phyloP scores from a whole-genome alignment of 2,888 invertebrate species.

The Colostygia pectinataria region DNA sequence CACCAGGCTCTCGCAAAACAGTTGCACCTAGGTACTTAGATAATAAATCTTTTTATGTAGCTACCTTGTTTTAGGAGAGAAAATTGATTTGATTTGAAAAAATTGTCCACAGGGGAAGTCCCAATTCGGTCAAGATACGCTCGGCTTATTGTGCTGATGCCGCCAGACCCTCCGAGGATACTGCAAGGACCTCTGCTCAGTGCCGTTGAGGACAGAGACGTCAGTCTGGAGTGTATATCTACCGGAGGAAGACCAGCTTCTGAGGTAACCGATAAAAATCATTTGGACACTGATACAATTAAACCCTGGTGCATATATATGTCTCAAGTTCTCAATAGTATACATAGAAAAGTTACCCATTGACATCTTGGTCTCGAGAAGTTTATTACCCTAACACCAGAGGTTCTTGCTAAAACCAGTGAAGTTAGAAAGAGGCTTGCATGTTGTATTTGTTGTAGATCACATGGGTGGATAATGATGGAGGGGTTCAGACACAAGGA shows the following conservation, averaged over 20 bases:
- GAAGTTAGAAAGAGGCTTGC: no score
- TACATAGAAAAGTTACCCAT: no score
- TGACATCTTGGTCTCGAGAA: no score
- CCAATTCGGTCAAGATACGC: constrained; percentile 94
- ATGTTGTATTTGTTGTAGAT: constrained; percentile 85
- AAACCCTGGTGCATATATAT: no score
- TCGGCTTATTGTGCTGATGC: constrained; percentile 91
- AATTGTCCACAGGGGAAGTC: constrained; percentile 82
- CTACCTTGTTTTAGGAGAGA: constrained; percentile 42
- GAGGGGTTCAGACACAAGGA: constrained; percentile 90
- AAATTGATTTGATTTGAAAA: constrained; percentile 15
- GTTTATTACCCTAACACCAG: no score
- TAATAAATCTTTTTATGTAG: no score
- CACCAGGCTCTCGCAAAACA: no score
- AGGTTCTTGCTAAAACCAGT: no score
- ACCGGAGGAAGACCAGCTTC: constrained; percentile 96
- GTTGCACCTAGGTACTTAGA: no score
- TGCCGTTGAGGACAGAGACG: constrained; percentile 95
- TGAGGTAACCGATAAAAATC: no score
- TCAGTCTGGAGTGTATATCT: constrained; percentile 95
- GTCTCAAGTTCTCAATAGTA: no score
- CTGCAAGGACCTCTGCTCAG: constrained; percentile 91
- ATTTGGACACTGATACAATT: no score
- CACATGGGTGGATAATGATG: constrained; percentile 95
- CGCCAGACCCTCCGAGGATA: constrained; percentile 94